Evolutionary conservation across 2,113 vertebrate genomes (phyloP).

Genomic region (Malurus cyaneus): DNA sequence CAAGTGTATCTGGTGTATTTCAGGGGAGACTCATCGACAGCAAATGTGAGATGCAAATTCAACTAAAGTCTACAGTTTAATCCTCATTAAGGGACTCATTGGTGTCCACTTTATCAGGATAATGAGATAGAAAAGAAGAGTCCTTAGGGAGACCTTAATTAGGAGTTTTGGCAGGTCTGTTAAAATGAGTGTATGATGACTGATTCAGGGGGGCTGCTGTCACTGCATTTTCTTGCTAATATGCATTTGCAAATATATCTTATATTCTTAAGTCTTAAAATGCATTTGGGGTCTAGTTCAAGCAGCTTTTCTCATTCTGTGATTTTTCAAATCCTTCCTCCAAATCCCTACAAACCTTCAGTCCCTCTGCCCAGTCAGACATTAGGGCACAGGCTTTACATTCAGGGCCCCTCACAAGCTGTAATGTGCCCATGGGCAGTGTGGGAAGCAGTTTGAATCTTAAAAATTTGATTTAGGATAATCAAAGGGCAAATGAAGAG

Average conservation of each 20-base stretch:
- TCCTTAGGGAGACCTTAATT: conserved; percentile 57
- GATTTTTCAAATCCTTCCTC: background rate
- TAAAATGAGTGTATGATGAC: conserved; percentile 13
- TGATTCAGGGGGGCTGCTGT: background rate
- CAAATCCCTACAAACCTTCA: background rate
- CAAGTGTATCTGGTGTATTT: background rate
- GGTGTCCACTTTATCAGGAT: conserved; percentile 64
- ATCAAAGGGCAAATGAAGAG: background rate
- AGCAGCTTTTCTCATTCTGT: background rate
- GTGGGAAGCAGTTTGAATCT: background rate
- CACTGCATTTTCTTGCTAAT: background rate
- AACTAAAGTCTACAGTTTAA: conserved; percentile 48
- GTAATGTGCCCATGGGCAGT: accelerated
- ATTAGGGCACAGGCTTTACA: background rate
- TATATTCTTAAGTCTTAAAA: background rate
- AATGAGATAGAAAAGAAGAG: conserved; percentile 54
- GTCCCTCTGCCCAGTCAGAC: background rate
- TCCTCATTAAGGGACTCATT: conserved; percentile 54
- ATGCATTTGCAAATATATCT: background rate
- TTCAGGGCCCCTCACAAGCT: background rate
- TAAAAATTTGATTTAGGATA: background rate
- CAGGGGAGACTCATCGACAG: background rate
- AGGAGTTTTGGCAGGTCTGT: conserved; percentile 40
- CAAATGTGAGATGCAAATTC: conserved; percentile 51
- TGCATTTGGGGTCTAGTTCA: background rate